phyloP scores from a whole-genome alignment of 2,888 invertebrate genomes.

The Drosophila macrospina region DNA sequence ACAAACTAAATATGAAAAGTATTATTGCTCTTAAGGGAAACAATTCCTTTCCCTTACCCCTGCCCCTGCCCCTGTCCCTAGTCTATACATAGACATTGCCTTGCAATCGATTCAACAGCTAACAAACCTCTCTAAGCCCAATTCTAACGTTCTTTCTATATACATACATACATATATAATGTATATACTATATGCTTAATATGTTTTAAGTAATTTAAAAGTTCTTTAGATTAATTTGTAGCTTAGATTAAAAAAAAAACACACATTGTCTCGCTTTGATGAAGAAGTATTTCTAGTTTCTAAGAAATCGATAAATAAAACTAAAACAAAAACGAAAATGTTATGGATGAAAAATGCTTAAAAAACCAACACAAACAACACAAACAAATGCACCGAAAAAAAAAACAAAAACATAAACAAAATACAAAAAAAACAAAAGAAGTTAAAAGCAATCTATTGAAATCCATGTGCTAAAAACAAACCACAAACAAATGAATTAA shows the following conservation, averaged over 20 bases:
- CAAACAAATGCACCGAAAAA: conserved; percentile 50
- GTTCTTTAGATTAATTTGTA: conserved; percentile 69
- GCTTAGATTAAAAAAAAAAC: conserved; percentile 45
- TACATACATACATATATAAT: conserved; percentile 1
- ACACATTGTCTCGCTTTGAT: conserved; percentile 55
- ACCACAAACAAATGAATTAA: conserved; percentile 29
- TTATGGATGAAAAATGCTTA: conserved; percentile 46
- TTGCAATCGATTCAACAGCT: conserved; percentile 25
- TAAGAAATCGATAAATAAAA: conserved; percentile 53
- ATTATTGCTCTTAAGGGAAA: conserved; percentile 19
- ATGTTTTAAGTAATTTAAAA: conserved; percentile 74
- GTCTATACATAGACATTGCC: conserved; percentile 21
- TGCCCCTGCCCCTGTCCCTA: not conserved
- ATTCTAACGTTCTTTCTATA: conserved; percentile 22
- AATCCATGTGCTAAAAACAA: conserved; percentile 73
- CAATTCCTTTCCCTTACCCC: not conserved
- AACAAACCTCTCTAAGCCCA: conserved; percentile 25
- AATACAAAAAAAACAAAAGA: conserved; percentile 37
- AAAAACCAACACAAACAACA: conserved; percentile 25
- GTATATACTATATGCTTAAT: conserved; percentile 41
- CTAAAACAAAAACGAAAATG: conserved; percentile 46
- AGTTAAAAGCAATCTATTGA: conserved; percentile 54
- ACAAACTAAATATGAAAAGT: conserved; percentile 35
- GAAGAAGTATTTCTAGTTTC: conserved; percentile 74
- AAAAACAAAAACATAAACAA: conserved; percentile 44